Evolutionary conservation across 2,888 invertebrate genomes (phyloP).

Genomic region (Amphimallon solstitiale): DNA sequence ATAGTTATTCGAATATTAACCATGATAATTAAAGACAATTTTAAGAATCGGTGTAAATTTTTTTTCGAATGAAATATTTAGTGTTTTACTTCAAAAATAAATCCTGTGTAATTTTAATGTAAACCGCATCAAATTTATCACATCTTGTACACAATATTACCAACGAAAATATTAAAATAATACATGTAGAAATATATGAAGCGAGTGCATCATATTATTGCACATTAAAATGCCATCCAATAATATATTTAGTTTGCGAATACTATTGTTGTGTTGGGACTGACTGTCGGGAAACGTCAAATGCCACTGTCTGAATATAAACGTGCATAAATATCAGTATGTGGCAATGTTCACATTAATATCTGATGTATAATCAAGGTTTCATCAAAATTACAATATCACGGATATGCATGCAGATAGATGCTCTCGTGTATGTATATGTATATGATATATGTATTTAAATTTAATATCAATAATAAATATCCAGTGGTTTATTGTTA

Average conservation of each 20-base stretch:
- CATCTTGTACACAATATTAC: not conserved
- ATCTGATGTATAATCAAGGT: constrained; percentile 21
- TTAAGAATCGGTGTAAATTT: too few relatives aligned
- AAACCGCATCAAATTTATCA: too few relatives aligned
- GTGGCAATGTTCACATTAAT: constrained; percentile 24
- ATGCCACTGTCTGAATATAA: constrained; percentile 36
- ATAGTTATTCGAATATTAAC: too few relatives aligned
- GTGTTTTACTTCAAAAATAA: too few relatives aligned
- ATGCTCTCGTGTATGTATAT: not conserved
- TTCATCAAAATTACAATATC: constrained; percentile 24
- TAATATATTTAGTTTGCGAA: constrained; percentile 49
- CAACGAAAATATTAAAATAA: constrained; percentile 8
- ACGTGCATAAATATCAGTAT: constrained; percentile 44
- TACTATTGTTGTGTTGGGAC: constrained; percentile 21
- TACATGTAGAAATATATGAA: constrained; percentile 31
- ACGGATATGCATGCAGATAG: not conserved
- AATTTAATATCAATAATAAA: constrained; percentile 21
- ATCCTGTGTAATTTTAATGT: too few relatives aligned
- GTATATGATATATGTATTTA: not conserved
- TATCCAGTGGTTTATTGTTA: constrained; percentile 4
- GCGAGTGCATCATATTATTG: constrained; percentile 39
- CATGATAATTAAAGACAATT: too few relatives aligned
- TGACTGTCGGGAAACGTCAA: constrained; percentile 7
- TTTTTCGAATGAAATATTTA: too few relatives aligned
- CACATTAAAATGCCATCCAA: constrained; percentile 45